Base-by-base conservation (phyloP, 2,113 vertebrate genomes). In the Butastur rufipennis region DNA sequence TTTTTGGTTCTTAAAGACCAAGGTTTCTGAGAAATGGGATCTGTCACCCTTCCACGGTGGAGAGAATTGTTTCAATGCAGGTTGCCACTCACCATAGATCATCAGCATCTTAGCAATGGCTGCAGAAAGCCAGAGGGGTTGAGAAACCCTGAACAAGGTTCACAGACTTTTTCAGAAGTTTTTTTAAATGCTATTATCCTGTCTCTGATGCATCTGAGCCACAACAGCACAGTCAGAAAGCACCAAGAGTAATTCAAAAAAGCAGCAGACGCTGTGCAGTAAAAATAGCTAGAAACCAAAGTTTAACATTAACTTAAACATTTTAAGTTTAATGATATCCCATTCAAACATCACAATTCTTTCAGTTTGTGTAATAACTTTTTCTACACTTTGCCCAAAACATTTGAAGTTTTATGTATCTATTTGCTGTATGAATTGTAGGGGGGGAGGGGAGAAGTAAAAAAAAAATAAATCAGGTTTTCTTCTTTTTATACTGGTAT, bases 401-500 rank as follows among this genome's bases (percentile, higher is more conserved):
- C 21, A 8, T 12, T 20, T 63, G 17, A 71, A 50, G 7, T 66
- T 74, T 88, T 71, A 17, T 26, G 26, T 32, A 0, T 5, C 1
- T 42, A 0, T 61, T 87, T 85, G 11, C 40, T 82, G 10, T 17
- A 74, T 34, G 13, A 90, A 59, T 56, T 6, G 6, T 11, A 38
- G 2, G 6, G 2, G 20, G 1, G 7, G 2, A 5, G 2, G 20
- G 1, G 7, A 53, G 4, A 55, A 63, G 7, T 4, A 2, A n/a
- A 38, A 38, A 23, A 47, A 4, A 25, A 45, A 11, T 36, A 15
- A 13, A 17, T 3, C 3, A 47, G 3, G 3, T 13, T 91, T 59
- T 47, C 23, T 48, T 84, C 9, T 13, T 75, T 52, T 47, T 66
- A 38, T 29, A 43, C 13, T 53, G 14, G 0, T 31, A 48, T 17